These are phyloP conservation scores for Patiria pectinifera DNA, from an alignment of 53 echinoderm and acorn worm genomes.

Conservation along the genomic window DNA sequence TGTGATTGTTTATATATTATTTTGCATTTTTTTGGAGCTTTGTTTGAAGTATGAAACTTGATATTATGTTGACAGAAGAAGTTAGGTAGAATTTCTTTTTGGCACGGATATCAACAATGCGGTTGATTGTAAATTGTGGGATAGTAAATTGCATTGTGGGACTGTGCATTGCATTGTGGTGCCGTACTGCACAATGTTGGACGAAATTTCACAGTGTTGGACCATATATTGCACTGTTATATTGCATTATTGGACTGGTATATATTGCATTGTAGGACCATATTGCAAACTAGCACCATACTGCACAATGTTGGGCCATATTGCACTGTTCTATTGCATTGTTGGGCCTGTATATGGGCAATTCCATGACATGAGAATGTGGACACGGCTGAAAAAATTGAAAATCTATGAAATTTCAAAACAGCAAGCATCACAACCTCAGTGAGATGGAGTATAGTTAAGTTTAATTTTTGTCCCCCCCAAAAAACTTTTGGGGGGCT, in stretches of 20 bases:
- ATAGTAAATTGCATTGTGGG: not conserved
- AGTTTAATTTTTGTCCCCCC: too few species aligned
- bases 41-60: not conserved
- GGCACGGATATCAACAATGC: too few species aligned
- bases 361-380: too few species aligned
- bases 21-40: too few species aligned
- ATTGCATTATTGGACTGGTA: not conserved
- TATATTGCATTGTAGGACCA: not conserved
- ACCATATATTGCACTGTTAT: not conserved
- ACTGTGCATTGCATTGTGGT: not conserved
- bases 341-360: too few species aligned
- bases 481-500: too few species aligned
- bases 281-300: not conserved
- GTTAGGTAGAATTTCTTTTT: not conserved
- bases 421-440: too few species aligned
- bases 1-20: too few species aligned
- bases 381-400: too few species aligned
- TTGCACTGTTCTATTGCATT: too few species aligned
- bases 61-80: not conserved
- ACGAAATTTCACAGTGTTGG: not conserved
- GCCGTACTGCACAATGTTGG: not conserved
- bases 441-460: too few species aligned
- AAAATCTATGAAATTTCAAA: too few species aligned
- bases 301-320: not conserved
- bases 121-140: not conserved